These are phyloP conservation scores for Limosa lapponica DNA, from an alignment of 2,797 vertebrate genomes.

Conservation along the genomic window DNA sequence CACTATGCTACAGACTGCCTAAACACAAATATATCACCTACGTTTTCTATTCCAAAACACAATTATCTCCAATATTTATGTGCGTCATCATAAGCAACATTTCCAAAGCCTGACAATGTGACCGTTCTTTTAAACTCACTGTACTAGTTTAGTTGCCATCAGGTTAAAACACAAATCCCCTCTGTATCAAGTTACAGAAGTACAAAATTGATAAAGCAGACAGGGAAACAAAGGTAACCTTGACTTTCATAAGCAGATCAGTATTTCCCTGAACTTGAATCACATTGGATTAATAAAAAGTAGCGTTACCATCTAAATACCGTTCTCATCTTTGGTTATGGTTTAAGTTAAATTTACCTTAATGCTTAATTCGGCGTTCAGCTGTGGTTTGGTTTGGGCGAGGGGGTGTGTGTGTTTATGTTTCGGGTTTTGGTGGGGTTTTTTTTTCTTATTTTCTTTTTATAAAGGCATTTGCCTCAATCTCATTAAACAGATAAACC, in stretches of 20 bases:
- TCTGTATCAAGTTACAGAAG: constrained; percentile 43
- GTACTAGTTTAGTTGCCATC: neutral
- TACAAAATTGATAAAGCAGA: constrained; percentile 31
- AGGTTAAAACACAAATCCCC: neutral
- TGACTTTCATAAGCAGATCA: neutral
- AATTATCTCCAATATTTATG: neutral
- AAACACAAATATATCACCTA: neutral
- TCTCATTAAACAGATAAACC: neutral
- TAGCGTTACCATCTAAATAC: neutral
- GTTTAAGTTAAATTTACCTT: neutral
- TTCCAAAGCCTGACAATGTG: neutral
- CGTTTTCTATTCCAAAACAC: neutral
- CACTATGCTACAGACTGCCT: neutral
- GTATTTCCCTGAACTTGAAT: neutral
- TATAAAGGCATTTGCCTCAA: neutral
- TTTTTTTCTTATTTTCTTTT: neutral
- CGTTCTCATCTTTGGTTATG: neutral
- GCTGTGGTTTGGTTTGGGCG: neutral
- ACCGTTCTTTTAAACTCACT: constrained; percentile 53
- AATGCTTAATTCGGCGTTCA: neutral
- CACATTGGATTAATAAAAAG: neutral
- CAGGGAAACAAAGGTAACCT: constrained; percentile 8
- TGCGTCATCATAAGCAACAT: neutral
- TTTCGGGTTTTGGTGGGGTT: neutral
- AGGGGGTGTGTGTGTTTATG: too few species aligned